Evolutionary conservation across 2,113 vertebrate genomes (phyloP), one percentile per base, ranked within the genome.

Genomic region (Catharus bicknelli): DNA sequence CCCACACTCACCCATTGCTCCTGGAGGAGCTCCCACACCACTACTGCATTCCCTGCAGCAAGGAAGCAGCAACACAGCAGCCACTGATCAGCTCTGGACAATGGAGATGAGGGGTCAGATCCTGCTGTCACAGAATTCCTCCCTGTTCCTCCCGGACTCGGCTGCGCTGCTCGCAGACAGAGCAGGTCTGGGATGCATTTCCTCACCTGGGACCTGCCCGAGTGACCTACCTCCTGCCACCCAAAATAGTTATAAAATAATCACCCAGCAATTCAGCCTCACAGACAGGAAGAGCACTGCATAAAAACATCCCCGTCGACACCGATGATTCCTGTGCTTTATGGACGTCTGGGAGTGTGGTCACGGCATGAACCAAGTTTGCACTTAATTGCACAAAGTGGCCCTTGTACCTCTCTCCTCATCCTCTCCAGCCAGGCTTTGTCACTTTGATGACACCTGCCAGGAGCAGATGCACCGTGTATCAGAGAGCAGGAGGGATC

Each of bases 151-250:
- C 69, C 25, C 36, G 0, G 73, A 17, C 50, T 9, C 2, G 0
- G 87, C 57, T 2, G 0, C 0, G 1, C 72, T 1, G 13, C 45
- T 36, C 1, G 0, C 72, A 61, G 68, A 32, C 3, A 0, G 45
- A 79, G 72, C 83, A 11, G 30, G 48, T 45, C 69, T 48, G 81
- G 45, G 74, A 43, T 10, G 29, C 9, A 4, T n/a, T 48, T 87
- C 81, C 69, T 84, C 93, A 85, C 45, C 82, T 10, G 53, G 70
- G 62, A 91, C 23, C 74, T 87, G 82, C 74, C 68, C 48, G 34
- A 79, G 58, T 59, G 88, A 91, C 88, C 82, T 27, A 68, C 75
- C 82, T 87, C 51, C 70, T 57, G 82, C 66, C 62, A 76, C 63
- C 54, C 86, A 36, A 82, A 84, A 59, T 5, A 43, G 90, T 26